These are phyloP conservation scores for Propithecus perrieri DNA, from an alignment of 2,797 vertebrate species.

Conservation along the genomic window DNA sequence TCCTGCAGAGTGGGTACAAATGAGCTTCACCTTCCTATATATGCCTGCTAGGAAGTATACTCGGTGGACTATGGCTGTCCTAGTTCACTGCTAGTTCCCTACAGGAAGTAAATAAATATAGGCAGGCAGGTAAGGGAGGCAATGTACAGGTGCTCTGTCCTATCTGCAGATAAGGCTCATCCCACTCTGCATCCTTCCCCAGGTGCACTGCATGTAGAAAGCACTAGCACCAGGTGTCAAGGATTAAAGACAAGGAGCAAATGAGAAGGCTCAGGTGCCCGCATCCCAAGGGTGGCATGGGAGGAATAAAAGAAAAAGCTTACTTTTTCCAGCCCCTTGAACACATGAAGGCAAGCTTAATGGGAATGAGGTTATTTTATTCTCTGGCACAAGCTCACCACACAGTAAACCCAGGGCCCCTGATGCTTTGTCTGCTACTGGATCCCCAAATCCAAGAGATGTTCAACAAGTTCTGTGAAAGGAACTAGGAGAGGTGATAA, in stretches of 20 bases:
- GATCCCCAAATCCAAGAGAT: constrained; percentile 19
- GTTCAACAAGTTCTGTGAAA: neutral
- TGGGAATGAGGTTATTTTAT: neutral
- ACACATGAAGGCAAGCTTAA: neutral
- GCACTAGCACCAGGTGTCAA: constrained; percentile 27
- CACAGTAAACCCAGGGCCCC: neutral
- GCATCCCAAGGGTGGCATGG: neutral
- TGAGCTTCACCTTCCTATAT: neutral
- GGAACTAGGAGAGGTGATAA: neutral
- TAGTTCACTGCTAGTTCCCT: neutral
- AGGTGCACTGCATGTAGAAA: neutral
- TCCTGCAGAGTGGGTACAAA: neutral
- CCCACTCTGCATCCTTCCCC: neutral
- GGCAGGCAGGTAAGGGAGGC: neutral
- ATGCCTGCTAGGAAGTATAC: neutral
- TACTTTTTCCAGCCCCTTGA: neutral
- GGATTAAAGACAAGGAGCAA: constrained; percentile 32
- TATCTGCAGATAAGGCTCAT: neutral
- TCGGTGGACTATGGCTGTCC: neutral
- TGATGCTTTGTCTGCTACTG: neutral
- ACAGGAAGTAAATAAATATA: constrained; percentile 15
- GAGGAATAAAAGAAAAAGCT: neutral
- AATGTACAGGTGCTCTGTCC: neutral
- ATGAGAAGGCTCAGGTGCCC: neutral
- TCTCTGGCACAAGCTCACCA: neutral